Evolutionary conservation across 2,113 vertebrate species (phyloP), one percentile per base, ranked within the genome.

Genomic region (Seriola aureovittata): DNA sequence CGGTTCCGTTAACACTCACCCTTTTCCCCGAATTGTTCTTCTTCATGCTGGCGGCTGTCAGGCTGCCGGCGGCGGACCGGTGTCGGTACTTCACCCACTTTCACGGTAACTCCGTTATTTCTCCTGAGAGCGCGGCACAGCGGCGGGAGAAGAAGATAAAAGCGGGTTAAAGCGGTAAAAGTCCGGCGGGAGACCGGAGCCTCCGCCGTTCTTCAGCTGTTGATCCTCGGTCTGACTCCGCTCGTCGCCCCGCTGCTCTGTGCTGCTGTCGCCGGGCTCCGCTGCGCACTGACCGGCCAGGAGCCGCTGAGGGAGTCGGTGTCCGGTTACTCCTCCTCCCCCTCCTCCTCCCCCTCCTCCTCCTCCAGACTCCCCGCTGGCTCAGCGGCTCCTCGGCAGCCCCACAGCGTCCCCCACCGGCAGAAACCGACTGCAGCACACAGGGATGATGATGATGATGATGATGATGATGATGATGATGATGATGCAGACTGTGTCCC

Each of bases 271-370:
- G 54, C 76, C 82, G 86, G 67, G 50, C 67, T 65, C 74, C 59
- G 63, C 48, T 84, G 78, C 52, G n/a, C 71, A 82, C n/a, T 91
- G 86, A 72, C 58, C 82, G 82, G 88, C 21, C 84, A 69, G 78
- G 9, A 72, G 90, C 77, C 29, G 66, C 85, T 69, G 72, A 0
- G 48, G 3, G n/a, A 29, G 63, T 71, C 81, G 86, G 89, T 91
- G 92, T 93, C 89, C 82, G 71, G 75, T 93, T 89, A 75, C 92
- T 84, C 83, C 89, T 69, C 89, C 83, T 19, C 62, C 80, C 1
- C 25, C 38, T 12, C 62, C 63, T 4, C 74, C 85, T 50, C 60
- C 64, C 10, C 64, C 68, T 12, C 76, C 66, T 57, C 19, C 57
- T 25, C 82, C 80, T 34, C 55, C 12, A n/a, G 78, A 63, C 78